phyloP scores from a whole-genome alignment of 2,797 vertebrate genomes.

The Antennarius maculatus region DNA sequence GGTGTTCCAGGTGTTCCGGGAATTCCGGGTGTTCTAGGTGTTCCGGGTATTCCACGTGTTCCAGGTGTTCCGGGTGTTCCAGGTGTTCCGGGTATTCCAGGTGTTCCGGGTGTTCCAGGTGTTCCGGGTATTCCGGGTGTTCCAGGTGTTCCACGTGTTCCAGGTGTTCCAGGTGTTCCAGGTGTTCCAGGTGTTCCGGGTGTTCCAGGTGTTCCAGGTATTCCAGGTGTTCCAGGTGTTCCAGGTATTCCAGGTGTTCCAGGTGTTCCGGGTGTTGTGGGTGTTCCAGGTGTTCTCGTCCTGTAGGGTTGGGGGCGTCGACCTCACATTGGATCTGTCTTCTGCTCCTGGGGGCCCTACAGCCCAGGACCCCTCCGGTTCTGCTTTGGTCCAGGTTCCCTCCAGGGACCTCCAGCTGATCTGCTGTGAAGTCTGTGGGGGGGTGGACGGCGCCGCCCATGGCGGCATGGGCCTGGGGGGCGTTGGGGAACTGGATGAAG shows the following conservation, averaged over 20 bases:
- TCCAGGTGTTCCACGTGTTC: no score
- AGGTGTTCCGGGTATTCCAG: no score
- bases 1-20: neutral
- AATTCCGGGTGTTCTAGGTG: no score
- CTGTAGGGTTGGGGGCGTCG: no score
- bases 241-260: constrained; percentile 15
- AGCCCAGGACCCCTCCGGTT: constrained; percentile 63
- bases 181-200: constrained; percentile 19
- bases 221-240: constrained; percentile 25
- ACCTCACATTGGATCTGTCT: no score
- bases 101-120: no score
- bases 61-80: no score
- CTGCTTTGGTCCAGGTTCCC: constrained; percentile 83
- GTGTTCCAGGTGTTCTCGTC: no score
- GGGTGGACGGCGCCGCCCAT: constrained; percentile 80
- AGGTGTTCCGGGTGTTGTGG: neutral
- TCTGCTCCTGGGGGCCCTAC: no score
- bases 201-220: neutral
- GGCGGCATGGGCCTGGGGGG: constrained; percentile 87
- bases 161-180: constrained; percentile 21
- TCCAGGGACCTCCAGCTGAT: constrained; percentile 87
- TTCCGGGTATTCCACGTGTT: no score
- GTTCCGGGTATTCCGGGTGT: no score
- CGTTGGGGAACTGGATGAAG: constrained; percentile 92
- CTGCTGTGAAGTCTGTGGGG: constrained; percentile 88